These are phyloP conservation scores for Hylaea fasciaria DNA, from an alignment of 2,888 invertebrate species.

Conservation along the genomic window DNA sequence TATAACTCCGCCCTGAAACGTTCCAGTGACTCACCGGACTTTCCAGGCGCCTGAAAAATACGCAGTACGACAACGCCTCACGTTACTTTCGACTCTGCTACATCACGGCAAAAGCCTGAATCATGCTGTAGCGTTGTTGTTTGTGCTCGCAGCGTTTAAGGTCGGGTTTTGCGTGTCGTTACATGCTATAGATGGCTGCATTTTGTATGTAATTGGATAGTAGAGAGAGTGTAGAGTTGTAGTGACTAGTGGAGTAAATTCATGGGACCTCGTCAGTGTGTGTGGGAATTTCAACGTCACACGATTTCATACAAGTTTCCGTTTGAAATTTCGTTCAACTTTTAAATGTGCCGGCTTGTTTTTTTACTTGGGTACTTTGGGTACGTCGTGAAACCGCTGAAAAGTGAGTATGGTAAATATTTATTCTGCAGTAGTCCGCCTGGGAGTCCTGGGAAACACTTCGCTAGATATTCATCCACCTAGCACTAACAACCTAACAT, in stretches of 20 bases:
- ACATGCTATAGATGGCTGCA: slow-evolving; percentile 5
- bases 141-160: slow-evolving; percentile 32
- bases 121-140: neutral
- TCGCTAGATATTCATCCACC: no score
- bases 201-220: slow-evolving; percentile 4
- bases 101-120: slow-evolving; percentile 3
- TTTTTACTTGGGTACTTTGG: slow-evolving; percentile 43
- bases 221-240: no score
- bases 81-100: slow-evolving; percentile 13
- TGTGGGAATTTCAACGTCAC: slow-evolving; percentile 42
- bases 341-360: slow-evolving; percentile 56
- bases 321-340: slow-evolving; percentile 39
- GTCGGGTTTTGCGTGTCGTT: slow-evolving; percentile 40
- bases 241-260: slow-evolving; percentile 16
- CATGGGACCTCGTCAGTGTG: slow-evolving; percentile 37
- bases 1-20: slow-evolving; percentile 25
- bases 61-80: slow-evolving; percentile 10
- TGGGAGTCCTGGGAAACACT: no score
- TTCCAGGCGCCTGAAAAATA: slow-evolving; percentile 32
- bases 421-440: no score
- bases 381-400: slow-evolving; percentile 43
- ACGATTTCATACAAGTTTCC: slow-evolving; percentile 33
- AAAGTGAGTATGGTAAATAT: slow-evolving; percentile 41
- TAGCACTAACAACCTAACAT: no score
- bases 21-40: slow-evolving; percentile 37